Conservation (phyloP, 1,140 invertebrate species). For the Epicauta chinensis region DNA sequence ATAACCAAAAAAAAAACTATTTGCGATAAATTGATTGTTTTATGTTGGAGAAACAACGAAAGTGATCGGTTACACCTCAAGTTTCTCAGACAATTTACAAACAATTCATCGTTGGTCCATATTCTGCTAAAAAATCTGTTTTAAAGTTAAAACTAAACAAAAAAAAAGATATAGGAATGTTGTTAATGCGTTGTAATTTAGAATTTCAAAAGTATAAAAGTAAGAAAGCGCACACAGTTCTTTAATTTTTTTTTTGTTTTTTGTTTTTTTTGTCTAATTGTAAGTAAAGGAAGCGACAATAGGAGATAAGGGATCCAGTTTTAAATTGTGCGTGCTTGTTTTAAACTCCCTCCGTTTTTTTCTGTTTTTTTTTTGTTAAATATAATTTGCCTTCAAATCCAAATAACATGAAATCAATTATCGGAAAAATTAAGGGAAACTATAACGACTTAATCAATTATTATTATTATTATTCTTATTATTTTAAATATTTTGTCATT, state of each 20-base stretch:
- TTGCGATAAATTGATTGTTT: slow-evolving; percentile 6
- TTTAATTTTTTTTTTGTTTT: slow-evolving; percentile 13
- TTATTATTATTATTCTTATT: no score
- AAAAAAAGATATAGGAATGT: background rate
- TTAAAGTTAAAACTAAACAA: slow-evolving; percentile 3
- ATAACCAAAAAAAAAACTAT: slow-evolving; percentile 11
- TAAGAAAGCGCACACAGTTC: slow-evolving; percentile 3
- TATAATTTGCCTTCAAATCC: no score
- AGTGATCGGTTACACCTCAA: background rate
- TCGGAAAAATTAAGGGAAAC: no score
- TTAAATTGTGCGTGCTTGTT: background rate
- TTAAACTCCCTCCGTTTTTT: background rate
- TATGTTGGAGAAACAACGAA: slow-evolving; percentile 7
- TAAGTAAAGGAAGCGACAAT: slow-evolving; percentile 9
- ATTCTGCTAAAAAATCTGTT: background rate
- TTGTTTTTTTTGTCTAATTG: slow-evolving; percentile 10
- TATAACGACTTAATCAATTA: slow-evolving; percentile 1
- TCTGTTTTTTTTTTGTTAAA: slow-evolving; percentile 3
- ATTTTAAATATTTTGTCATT: no score
- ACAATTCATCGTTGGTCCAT: slow-evolving; percentile 4
- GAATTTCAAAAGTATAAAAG: slow-evolving; percentile 8
- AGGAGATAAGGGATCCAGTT: background rate
- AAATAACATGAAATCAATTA: no score
- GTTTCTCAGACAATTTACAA: background rate
- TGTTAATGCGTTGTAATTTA: background rate